Percentiles rank a stretch among this genome's conserved stretches.
Evolutionary conservation across 2,113 vertebrate genomes (phyloP).

Genomic region (Brachypteracias leptosomus): DNA sequence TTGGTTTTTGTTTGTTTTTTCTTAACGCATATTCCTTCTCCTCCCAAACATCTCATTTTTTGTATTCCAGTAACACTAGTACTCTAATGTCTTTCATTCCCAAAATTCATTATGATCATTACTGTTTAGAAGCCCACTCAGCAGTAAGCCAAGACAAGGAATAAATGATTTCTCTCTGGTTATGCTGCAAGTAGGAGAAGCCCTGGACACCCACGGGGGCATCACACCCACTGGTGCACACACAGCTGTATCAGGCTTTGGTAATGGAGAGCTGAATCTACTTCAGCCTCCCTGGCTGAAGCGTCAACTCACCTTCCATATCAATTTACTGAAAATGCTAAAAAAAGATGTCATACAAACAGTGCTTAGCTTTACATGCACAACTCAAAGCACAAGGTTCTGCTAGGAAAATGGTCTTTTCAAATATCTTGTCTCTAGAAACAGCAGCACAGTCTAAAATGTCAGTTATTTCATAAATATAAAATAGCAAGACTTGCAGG

Average conservation of each 20-base stretch:
- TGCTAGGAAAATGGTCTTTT: neutral
- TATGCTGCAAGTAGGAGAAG: neutral
- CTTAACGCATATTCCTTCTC: neutral
- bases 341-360: neutral
- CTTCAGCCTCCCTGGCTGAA: neutral
- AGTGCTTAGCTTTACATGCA: neutral
- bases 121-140: neutral
- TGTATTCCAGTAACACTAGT: neutral
- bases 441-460: neutral
- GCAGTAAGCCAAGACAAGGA: neutral
- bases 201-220: too few species aligned
- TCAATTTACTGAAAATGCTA: neutral
- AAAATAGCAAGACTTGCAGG: constrained; percentile 1
- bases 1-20: neutral
- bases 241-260: neutral
- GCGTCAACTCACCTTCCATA: neutral
- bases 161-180: neutral
- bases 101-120: neutral
- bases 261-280: neutral
- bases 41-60: neutral
- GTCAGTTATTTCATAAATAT: constrained; percentile 43
- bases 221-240: neutral
- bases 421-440: neutral
- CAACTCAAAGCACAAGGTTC: neutral
- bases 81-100: neutral